Conservation (phyloP, 1,140 invertebrate genomes). For the Pseudoatta argentina region DNA sequence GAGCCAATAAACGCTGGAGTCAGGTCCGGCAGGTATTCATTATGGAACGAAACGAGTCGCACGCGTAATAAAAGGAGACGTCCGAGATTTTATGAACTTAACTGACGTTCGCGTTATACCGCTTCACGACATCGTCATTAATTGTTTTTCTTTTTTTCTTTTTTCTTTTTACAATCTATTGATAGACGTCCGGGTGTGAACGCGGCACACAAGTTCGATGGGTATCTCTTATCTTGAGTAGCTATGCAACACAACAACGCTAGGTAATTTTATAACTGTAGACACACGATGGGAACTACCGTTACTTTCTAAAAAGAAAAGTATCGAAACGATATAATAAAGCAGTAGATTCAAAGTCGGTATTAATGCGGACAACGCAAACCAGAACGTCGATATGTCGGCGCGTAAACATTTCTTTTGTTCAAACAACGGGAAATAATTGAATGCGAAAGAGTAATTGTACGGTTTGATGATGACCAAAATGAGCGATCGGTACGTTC, state of each 20-base stretch:
- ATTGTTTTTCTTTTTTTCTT: neutral
- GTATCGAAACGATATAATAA: neutral
- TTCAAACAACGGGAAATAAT: constrained; percentile 18
- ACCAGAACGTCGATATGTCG: neutral
- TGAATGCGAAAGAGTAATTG: constrained; percentile 33
- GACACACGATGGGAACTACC: neutral
- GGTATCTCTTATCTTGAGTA: neutral
- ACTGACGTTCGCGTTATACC: neutral
- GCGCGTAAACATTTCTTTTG: constrained; percentile 31
- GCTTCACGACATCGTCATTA: neutral
- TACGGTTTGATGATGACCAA: constrained; percentile 8
- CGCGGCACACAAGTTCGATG: neutral
- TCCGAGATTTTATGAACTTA: constrained; percentile 12
- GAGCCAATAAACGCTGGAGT: constrained; percentile 33
- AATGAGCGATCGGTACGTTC: constrained; percentile 5
- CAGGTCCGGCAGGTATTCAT: constrained; percentile 16
- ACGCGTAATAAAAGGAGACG: constrained; percentile 36
- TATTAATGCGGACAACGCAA: neutral
- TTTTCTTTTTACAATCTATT: neutral
- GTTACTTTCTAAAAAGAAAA: neutral
- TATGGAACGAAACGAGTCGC: constrained; percentile 29
- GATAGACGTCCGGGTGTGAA: neutral
- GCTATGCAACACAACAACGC: neutral
- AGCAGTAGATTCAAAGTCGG: neutral
- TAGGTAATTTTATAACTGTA: neutral